phyloP scores from a whole-genome alignment of 2,113 vertebrate species.

The Artemisiospiza belli region DNA sequence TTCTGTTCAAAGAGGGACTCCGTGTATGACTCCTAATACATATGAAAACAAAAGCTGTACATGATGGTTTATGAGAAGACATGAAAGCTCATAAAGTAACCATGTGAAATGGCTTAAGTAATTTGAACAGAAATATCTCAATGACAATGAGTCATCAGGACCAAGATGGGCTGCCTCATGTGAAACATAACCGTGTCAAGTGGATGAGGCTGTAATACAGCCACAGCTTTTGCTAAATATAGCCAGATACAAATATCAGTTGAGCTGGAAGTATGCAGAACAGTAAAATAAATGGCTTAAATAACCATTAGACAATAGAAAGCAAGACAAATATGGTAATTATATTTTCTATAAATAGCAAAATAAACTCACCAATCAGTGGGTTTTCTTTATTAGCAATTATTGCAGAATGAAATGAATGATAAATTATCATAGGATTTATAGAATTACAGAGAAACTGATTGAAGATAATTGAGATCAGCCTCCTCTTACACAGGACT shows the following conservation, averaged over 20 bases:
- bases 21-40: not conserved
- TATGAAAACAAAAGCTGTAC: not conserved
- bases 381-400: not conserved
- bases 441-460: not conserved
- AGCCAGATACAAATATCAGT: not conserved
- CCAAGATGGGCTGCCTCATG: not conserved
- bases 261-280: not conserved
- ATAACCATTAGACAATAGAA: conserved; percentile 6
- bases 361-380: conserved; percentile 4
- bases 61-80: not conserved
- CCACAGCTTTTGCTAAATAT: not conserved
- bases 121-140: conserved; percentile 12
- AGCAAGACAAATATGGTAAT: conserved; percentile 12
- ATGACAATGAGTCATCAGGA: not conserved
- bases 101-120: not conserved
- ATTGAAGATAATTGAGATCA: not conserved
- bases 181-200: not conserved
- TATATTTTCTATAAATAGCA: conserved; percentile 26
- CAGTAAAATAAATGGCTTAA: conserved; percentile 2
- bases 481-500: not conserved
- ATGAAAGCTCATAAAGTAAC: not conserved
- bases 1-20: not conserved
- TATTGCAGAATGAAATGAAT: not conserved
- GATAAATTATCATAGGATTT: not conserved
- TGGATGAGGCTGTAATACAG: not conserved